Evolutionary conservation across 2,113 vertebrate species (phyloP).

Genomic region (Eudyptes chrysolophus): DNA sequence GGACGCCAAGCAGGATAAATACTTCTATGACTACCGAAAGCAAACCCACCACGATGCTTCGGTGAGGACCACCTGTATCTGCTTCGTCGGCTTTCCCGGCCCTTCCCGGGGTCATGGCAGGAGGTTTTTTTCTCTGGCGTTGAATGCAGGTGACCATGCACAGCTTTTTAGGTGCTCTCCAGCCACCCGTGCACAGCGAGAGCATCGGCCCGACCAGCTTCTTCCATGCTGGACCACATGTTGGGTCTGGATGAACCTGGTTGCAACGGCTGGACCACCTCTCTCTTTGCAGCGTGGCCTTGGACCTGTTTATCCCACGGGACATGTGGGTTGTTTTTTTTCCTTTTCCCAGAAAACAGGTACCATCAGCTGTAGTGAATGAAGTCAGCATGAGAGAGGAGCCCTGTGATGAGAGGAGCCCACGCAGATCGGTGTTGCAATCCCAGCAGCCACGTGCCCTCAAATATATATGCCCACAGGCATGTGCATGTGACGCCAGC

Average conservation of each 20-base stretch:
- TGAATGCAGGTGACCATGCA: neutral
- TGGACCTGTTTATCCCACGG: neutral
- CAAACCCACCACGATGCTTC: rapidly evolving
- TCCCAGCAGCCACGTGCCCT: neutral
- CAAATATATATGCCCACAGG: neutral
- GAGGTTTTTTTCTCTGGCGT: neutral
- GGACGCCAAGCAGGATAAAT: neutral
- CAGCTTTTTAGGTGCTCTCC: neutral
- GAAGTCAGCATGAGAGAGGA: neutral
- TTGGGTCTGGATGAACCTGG: neutral
- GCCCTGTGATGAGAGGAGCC: neutral
- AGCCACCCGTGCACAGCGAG: neutral
- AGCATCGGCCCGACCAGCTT: rapidly evolving
- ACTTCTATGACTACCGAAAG: neutral
- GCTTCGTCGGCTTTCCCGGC: rapidly evolving
- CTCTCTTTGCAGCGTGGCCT: neutral
- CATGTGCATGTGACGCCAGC: neutral
- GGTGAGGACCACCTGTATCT: neutral
- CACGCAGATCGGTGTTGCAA: neutral
- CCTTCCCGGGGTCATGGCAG: rapidly evolving
- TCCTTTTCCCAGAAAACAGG: neutral
- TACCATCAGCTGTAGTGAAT: neutral
- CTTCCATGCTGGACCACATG: rapidly evolving
- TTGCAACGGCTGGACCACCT: neutral
- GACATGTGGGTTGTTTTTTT: rapidly evolving